Evolutionary conservation across 1,140 invertebrate species (phyloP).

Genomic region (Gerris buenoi): DNA sequence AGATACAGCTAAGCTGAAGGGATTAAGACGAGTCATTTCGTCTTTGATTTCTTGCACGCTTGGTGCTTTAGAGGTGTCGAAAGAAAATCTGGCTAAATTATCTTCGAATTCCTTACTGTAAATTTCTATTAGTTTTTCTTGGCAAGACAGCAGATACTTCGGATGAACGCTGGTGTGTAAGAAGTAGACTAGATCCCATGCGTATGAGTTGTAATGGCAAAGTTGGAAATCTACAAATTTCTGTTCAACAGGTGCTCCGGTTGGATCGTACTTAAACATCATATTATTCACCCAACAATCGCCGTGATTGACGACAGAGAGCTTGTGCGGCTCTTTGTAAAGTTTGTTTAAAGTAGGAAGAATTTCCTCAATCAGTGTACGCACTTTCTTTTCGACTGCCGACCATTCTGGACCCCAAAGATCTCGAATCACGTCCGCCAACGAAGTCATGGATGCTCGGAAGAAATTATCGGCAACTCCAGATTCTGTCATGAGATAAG

Average conservation of each 20-base stretch:
- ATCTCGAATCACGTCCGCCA: not conserved
- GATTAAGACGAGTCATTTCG: not conserved
- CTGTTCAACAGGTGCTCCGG: conserved; percentile 7
- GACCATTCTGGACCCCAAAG: not conserved
- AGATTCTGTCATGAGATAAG: not conserved
- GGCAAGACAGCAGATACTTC: not conserved
- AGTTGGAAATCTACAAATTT: conserved; percentile 7
- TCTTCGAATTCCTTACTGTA: not conserved
- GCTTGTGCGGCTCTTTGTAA: not conserved
- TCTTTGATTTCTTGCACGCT: not conserved
- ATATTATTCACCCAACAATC: conserved; percentile 40
- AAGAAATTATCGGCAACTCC: not conserved
- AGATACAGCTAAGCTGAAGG: not conserved
- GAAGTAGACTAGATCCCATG: not conserved
- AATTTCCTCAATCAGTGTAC: not conserved
- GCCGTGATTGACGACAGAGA: conserved; percentile 32
- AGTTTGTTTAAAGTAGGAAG: not conserved
- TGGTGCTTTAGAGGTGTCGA: not conserved
- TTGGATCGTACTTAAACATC: conserved; percentile 28
- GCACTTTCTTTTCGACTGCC: not conserved
- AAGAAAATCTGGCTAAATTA: not conserved
- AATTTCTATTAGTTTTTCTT: not conserved
- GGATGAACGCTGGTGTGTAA: not conserved
- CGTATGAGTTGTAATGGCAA: conserved; percentile 2
- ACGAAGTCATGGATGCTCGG: not conserved